phyloP scores from a whole-genome alignment of 2,888 invertebrate genomes.

The Bembecia ichneumoniformis region DNA sequence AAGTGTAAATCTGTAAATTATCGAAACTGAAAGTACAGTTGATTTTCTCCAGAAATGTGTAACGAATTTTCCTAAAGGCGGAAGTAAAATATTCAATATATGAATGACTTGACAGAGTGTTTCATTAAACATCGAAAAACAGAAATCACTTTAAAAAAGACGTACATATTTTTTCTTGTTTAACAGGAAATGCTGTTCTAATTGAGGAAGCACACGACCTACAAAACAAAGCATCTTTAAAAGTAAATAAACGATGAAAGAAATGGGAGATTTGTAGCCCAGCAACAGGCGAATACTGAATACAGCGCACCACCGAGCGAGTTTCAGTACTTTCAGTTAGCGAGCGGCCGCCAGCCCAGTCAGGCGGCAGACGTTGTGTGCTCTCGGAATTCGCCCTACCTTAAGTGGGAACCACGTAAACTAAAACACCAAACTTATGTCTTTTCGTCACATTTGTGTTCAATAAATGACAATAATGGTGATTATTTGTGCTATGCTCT shows the following conservation, averaged over 20 bases:
- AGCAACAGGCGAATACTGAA: conserved; percentile 42
- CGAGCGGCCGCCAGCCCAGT: conserved; percentile 20
- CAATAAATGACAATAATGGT: conserved; percentile 18
- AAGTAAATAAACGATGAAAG: neutral
- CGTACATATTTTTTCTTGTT: no score
- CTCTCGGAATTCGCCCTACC: neutral
- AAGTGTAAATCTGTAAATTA: no score
- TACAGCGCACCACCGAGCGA: conserved; percentile 9
- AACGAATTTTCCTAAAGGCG: no score
- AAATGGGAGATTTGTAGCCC: conserved; percentile 19
- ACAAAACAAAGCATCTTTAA: neutral
- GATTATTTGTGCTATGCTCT: conserved; percentile 18
- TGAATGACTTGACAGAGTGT: no score
- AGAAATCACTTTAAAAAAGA: no score
- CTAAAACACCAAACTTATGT: neutral
- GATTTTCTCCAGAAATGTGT: no score
- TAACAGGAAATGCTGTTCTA: no score
- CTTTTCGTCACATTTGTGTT: conserved; percentile 15
- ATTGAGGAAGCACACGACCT: no score
- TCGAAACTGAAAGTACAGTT: no score
- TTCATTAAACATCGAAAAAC: no score
- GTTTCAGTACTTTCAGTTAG: conserved; percentile 3
- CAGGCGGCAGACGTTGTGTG: neutral
- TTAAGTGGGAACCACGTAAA: neutral
- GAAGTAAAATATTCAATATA: no score